A percentile compares a stretch with the other conserved stretches of the same genome.
Conservation (phyloP, 2,113 vertebrate genomes). For the Catharus fuscescens region DNA sequence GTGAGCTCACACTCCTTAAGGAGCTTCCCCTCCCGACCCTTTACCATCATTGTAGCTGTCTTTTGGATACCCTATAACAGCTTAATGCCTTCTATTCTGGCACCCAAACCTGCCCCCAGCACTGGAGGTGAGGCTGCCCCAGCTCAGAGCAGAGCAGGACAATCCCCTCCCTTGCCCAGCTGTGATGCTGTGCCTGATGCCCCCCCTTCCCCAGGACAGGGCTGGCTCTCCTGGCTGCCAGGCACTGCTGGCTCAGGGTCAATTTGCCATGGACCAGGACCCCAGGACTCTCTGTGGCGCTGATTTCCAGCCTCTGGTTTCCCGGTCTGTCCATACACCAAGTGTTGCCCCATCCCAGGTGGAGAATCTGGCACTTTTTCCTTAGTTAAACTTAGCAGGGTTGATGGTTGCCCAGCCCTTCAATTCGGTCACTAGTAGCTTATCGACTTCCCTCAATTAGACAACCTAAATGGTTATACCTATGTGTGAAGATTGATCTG, state of each 20-base stretch:
- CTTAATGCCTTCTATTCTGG: accelerated
- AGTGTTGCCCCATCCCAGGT: neutral
- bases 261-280: accelerated
- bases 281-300: accelerated
- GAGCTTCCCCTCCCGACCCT: neutral
- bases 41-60: accelerated
- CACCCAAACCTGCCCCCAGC: accelerated
- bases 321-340: neutral
- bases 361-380: neutral
- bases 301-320: neutral
- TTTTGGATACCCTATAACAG: accelerated
- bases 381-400: too few species aligned
- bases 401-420: neutral
- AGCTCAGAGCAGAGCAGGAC: accelerated
- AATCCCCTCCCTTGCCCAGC: neutral
- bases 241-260: accelerated
- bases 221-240: neutral
- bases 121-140: accelerated
- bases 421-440: neutral
- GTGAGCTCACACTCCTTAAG: neutral
- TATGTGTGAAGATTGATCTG: neutral
- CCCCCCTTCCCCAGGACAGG: accelerated
- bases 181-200: neutral
- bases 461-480: neutral
- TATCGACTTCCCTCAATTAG: neutral